phyloP scores from a whole-genome alignment of 2,888 invertebrate genomes.

The Nasonia oneida region DNA sequence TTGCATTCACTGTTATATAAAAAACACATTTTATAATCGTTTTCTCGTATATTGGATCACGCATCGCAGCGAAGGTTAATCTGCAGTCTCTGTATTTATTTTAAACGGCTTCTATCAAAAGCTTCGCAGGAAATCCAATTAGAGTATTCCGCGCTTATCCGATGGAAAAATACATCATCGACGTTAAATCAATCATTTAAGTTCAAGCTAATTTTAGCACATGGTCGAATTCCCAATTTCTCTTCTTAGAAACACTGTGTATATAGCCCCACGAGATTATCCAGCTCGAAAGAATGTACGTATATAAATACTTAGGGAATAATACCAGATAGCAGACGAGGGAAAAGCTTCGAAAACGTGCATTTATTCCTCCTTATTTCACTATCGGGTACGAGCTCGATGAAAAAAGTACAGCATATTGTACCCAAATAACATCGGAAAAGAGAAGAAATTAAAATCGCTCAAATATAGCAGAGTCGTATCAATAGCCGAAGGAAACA shows the following conservation, averaged over 20 bases:
- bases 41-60: constrained; percentile 12
- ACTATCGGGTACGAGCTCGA: neutral
- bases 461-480: neutral
- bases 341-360: neutral
- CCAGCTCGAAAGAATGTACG: neutral
- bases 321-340: neutral
- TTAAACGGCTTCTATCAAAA: constrained; percentile 28
- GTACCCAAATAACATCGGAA: neutral
- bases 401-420: neutral
- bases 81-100: neutral
- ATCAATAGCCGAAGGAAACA: neutral
- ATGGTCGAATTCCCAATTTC: neutral
- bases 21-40: neutral
- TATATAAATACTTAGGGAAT: neutral
- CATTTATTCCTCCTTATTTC: neutral
- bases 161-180: neutral
- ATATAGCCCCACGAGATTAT: neutral
- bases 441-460: neutral
- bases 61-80: constrained; percentile 4
- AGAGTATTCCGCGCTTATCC: neutral
- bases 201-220: neutral
- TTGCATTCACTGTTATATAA: neutral
- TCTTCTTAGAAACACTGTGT: neutral
- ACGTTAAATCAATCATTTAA: neutral
- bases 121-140: constrained; percentile 30